These are phyloP conservation scores for Lepeophtheirus nordmannii DNA, from an alignment of 2,888 invertebrate species.

Conservation along the genomic window DNA sequence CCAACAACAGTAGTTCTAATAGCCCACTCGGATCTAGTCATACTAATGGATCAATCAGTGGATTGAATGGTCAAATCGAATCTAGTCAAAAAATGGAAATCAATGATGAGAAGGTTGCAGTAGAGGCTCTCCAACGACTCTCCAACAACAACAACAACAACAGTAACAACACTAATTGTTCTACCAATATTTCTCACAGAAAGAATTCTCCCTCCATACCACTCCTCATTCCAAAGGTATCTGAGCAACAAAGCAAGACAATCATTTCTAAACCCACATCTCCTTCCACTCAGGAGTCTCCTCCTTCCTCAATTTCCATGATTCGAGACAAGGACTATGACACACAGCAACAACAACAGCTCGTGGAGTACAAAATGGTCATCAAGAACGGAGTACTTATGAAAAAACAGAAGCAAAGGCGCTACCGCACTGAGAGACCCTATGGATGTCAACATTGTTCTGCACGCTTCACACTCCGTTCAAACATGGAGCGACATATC, in stretches of 20 bases:
- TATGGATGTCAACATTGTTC: slow-evolving; percentile 81
- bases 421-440: slow-evolving; percentile 75
- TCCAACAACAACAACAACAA: neutral
- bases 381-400: slow-evolving; percentile 75
- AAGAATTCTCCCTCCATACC: neutral
- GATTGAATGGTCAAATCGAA: neutral
- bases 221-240: neutral
- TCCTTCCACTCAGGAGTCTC: neutral
- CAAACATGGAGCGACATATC: slow-evolving; percentile 85
- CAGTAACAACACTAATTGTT: no score
- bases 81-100: neutral
- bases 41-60: no score
- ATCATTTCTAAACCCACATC: neutral
- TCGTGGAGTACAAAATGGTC: slow-evolving; percentile 50
- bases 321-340: neutral
- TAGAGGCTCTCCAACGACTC: slow-evolving; percentile 10
- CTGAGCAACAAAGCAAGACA: neutral
- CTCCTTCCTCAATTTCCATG: neutral
- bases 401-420: slow-evolving; percentile 77
- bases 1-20: neutral
- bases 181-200: no score
- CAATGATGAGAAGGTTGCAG: neutral
- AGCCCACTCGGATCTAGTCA: no score
- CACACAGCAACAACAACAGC: neutral
- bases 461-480: slow-evolving; percentile 67